phyloP scores from a whole-genome alignment of 2,888 invertebrate species.

The Seira sanloemensis region DNA sequence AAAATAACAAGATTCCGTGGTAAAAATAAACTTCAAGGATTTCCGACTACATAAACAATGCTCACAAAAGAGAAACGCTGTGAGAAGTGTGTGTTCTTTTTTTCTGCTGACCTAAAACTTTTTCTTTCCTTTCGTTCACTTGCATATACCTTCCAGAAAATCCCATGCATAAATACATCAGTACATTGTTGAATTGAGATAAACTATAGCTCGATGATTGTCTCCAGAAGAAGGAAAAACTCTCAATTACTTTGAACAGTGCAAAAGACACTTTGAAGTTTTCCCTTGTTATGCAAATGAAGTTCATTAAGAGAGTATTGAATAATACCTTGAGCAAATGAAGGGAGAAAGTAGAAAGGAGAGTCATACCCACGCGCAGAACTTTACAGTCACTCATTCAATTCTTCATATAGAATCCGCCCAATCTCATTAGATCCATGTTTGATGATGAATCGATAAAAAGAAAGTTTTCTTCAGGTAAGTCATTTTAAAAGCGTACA shows the following conservation, averaged over 20 bases:
- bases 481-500: neutral
- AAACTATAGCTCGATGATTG: conserved; percentile 17
- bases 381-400: too few relatives aligned
- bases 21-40: conserved; percentile 14
- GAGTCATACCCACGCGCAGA: too few relatives aligned
- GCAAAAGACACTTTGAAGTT: conserved; percentile 44
- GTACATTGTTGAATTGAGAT: too few relatives aligned
- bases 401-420: too few relatives aligned
- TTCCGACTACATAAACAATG: conserved; percentile 31
- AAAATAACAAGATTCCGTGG: neutral
- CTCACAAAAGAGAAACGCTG: conserved; percentile 13
- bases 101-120: conserved; percentile 29
- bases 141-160: too few relatives aligned
- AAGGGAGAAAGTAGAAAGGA: neutral
- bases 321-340: neutral
- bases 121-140: neutral
- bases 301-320: conserved; percentile 41
- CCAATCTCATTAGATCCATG: too few relatives aligned
- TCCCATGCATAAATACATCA: too few relatives aligned
- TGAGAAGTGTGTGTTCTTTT: neutral
- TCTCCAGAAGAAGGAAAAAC: conserved; percentile 36
- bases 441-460: too few relatives aligned
- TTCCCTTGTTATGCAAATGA: conserved; percentile 42
- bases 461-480: neutral
- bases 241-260: conserved; percentile 38